These are phyloP conservation scores for Sebastolobus altivelis DNA, from an alignment of 2,797 vertebrate genomes.

Conservation along the genomic window DNA sequence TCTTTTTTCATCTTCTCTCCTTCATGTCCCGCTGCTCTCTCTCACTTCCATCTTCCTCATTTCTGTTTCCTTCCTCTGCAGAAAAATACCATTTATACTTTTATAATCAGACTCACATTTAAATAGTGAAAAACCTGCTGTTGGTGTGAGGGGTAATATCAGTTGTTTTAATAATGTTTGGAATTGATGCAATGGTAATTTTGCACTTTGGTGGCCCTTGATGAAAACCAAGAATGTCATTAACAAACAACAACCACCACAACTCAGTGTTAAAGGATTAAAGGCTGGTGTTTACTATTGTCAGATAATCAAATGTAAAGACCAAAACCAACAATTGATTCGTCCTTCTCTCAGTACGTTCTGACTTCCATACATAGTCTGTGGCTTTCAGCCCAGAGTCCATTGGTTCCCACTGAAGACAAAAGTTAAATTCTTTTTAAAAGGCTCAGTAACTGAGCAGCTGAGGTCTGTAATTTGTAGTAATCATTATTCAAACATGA, in stretches of 20 bases:
- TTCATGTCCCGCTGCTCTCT: neutral
- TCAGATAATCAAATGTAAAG: neutral
- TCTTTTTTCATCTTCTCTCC: neutral
- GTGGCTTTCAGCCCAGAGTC: neutral
- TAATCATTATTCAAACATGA: no score
- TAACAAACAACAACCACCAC: neutral
- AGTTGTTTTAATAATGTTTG: neutral
- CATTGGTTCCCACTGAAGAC: no score
- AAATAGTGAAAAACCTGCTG: neutral
- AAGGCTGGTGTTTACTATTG: neutral
- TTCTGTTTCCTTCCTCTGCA: neutral
- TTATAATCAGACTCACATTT: neutral
- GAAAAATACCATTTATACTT: conserved; percentile 8
- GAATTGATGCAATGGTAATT: neutral
- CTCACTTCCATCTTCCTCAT: neutral
- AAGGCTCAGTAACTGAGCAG: no score
- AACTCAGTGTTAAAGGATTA: neutral
- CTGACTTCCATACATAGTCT: neutral
- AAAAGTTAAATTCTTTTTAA: no score
- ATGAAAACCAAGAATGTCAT: neutral
- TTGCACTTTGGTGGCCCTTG: neutral
- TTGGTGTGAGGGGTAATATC: neutral
- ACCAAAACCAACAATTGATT: neutral
- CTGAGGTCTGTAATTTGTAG: no score
- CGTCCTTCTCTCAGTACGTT: neutral